Evolutionary conservation across 2,888 invertebrate species (phyloP), one percentile per base, ranked within the genome.

Genomic region (Serrognathus titanus): DNA sequence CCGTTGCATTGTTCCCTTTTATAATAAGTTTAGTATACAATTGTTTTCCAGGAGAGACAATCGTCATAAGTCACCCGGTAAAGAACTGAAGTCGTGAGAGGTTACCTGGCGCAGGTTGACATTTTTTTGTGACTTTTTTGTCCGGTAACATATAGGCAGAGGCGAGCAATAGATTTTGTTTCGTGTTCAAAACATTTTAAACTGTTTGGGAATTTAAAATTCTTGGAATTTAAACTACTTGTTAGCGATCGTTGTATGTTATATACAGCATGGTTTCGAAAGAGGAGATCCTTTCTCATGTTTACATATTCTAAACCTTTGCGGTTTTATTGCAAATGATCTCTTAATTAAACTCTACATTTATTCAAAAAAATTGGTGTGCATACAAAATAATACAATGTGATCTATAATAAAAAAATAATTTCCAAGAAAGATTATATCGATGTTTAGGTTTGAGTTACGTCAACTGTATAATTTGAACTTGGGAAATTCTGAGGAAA

Each of bases 111-210:
- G 62, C 63, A 65, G 71, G 71, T 72, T 72, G 74, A 74, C 73
- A 72, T 71, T 74, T 73, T 72, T 74, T 70, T 60, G 67, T 69
- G 65, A 66, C 62, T 66, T 69, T 70, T 70, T 69, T 69, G 66
- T 49, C 56, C 13, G 46, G 50, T 51, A 75, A 76, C 71, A 66
- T 75, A 76, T 74, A 69, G 75, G 67, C 69, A 61, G 69, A 68
- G 71, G 68, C 66, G 65, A 68, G 75, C 72, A 75, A 75, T 76
- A 76, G 75, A 75, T 76, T 75, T 75, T 67, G 72, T 75, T 73
- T 73, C 74, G 75, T 75, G 76, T 75, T 73, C 74, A 66, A 74
- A 75, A 75, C 75, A 76, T 76, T 76, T 75, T 74, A 75, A 76
- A 75, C 74, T 72, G 74, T 75, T 75, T 70, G 73, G 72, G 75